Base-by-base conservation (phyloP, 2,888 invertebrate species). In the Teinopalpus imperialis region DNA sequence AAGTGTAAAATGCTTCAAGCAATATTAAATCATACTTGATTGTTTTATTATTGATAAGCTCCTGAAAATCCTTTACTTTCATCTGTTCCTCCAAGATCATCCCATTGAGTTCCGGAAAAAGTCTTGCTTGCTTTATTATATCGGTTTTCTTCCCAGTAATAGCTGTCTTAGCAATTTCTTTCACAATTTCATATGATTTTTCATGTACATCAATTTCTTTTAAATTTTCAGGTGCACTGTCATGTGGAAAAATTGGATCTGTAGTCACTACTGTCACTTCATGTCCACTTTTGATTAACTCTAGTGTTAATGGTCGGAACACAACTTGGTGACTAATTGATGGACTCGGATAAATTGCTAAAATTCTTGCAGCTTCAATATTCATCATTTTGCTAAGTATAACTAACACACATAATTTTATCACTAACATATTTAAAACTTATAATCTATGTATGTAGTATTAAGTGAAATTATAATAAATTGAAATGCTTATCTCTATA, bases 201-300 rank as follows among this genome's bases (percentile, higher is more conserved):
- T 63, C 56, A 14, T 63, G 53, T 0, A 72, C n/a, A 23, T 70
- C 57, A 3, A 80, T 69, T 56, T 78, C 72, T n/a, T 55, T 69
- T 6, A 71, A 53, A 37, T 73, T 75, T 6, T 31, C 24, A 1
- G 51, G 57, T n/a, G 20, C 16, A 9, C 18, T 18, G 5, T 32
- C 18, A 4, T 23, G 2, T n/a, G 3, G 2, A 8, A 23, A 23
- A 2, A 23, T 23, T 6, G 23, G 23, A 7, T 23, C 8, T 7
- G 23, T 2, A 3, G 85, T 78, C 1, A 79, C 43, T 0, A 81
- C 57, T 0, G 68, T 66, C 0, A 87, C 47, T 32, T 83, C 62
- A 49, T 89, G 87, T 1, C 86, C 86, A 10, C 69, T 57, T 34
- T 49, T 59, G 0, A 65, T 66, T 18, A 87, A 48, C 16, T 72